Evolutionary conservation across 2,113 vertebrate species (phyloP), one percentile per base, ranked within the genome.

Genomic region (Dromaius novaehollandiae): DNA sequence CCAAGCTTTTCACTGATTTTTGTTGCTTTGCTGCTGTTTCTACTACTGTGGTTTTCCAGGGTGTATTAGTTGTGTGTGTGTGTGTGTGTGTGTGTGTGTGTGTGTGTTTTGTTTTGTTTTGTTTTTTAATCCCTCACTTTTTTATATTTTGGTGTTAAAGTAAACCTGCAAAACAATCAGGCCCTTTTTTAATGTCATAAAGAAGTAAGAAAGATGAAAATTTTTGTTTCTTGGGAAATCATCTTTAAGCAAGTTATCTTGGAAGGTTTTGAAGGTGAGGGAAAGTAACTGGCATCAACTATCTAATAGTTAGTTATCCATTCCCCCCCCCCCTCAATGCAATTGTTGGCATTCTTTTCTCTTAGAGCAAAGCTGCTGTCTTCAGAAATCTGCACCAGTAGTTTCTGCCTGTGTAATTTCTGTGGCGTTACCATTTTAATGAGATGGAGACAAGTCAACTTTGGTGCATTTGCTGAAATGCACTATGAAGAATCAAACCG

Each of bases 41-140:
- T 71, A 19, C 56, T 12, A 5, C 30, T 0, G 0, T 53, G 56
- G 25, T 26, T 79, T 81, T 75, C 51, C 63, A 70, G 30, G 7
- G 9, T 50, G 20, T 22, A 32, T 56, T 56, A 46, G 60, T 11
- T 42, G 56, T 7, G 9, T 34, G 4, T 3, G 1, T 73, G 79
- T 60, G 7, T 55, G 56, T 7, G 9, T 34, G 4, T 3, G 1
- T 73, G 79, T 60, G 7, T 42, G 56, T 7, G 9, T 34, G 4
- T 3, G 1, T 73, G 79, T 60, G 7, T 55, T n/a, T n/a, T n/a
- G n/a, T n/a, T n/a, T n/a, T n/a, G n/a, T n/a, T n/a, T n/a, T n/a
- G n/a, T n/a, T n/a, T n/a, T 15, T 58, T 58, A 58, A 32, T 32
- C 56, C 30, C 13, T 32, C 56, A 10, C 56, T 48, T 48, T 48